A percentile compares a stretch with the other conserved stretches of the same genome.
Conservation (phyloP, 2,113 vertebrate genomes). For the Colossoma macropomum region DNA sequence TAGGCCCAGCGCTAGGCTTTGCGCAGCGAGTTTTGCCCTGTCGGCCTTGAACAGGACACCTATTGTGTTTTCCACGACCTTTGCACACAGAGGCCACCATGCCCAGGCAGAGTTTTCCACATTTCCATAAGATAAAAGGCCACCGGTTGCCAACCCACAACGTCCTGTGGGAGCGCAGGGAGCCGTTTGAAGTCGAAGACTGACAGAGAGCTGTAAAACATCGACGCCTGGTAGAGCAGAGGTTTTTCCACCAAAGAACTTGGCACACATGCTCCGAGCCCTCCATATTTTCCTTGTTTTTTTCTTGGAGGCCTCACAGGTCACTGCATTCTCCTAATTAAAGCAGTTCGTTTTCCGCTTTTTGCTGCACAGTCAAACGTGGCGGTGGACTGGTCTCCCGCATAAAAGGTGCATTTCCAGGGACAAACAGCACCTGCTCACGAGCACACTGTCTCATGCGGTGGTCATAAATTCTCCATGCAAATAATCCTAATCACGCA, state of each 20-base stretch:
- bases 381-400: no score
- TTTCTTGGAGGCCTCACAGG: not conserved
- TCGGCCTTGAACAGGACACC: not conserved
- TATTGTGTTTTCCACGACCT: constrained; percentile 18
- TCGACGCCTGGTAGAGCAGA: constrained; percentile 51
- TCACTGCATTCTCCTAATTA: constrained; percentile 29
- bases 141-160: constrained; percentile 35
- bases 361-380: not conserved
- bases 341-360: not conserved
- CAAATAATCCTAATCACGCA: not conserved
- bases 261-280: constrained; percentile 27
- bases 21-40: not conserved
- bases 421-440: not conserved
- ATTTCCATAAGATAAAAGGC: constrained; percentile 42
- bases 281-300: not conserved
- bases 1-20: not conserved
- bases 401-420: not conserved
- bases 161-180: constrained; percentile 41
- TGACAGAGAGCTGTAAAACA: constrained; percentile 50
- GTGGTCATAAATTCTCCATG: not conserved
- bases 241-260: constrained; percentile 56
- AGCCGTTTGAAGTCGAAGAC: constrained; percentile 47
- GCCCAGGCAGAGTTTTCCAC: constrained; percentile 52
- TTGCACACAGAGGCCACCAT: not conserved
- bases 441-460: not conserved